Percentiles rank a stretch among this genome's conserved stretches.
Conservation (phyloP, 1,140 invertebrate genomes). For the Listronotus bonariensis region DNA sequence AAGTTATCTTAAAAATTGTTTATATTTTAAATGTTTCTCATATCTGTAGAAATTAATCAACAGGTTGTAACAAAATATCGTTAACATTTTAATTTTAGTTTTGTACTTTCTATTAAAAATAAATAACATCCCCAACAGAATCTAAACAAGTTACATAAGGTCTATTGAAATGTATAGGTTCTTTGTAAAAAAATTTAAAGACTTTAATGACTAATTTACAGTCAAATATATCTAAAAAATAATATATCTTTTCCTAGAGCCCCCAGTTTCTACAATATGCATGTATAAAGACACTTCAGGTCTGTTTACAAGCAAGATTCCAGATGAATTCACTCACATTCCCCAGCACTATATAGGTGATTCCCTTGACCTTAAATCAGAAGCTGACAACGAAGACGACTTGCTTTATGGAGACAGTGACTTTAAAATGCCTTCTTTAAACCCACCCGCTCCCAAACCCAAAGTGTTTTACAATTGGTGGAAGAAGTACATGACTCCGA, state of each 20-base stretch:
- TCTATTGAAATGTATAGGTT: no score
- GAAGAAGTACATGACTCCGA: slow-evolving; percentile 72
- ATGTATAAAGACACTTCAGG: slow-evolving; percentile 89
- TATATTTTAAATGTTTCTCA: no score
- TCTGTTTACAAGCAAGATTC: slow-evolving; percentile 74
- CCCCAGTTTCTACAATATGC: slow-evolving; percentile 73
- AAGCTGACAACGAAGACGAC: slow-evolving; percentile 85
- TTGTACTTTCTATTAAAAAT: no score
- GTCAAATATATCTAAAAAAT: no score
- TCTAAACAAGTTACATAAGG: no score
- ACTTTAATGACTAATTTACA: no score
- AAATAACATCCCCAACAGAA: no score
- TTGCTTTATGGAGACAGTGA: slow-evolving; percentile 83
- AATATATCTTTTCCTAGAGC: no score
- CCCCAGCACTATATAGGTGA: slow-evolving; percentile 49
- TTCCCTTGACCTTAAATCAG: slow-evolving; percentile 58
- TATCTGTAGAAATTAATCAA: no score
- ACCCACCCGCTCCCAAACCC: slow-evolving; percentile 55
- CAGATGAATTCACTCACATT: slow-evolving; percentile 64
- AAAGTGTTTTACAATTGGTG: slow-evolving; percentile 67
- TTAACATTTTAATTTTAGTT: no score
- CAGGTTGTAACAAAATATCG: no score
- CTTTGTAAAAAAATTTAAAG: no score
- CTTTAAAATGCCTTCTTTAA: slow-evolving; percentile 61
- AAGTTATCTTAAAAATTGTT: slow-evolving; percentile 1